Percentiles rank a stretch among this genome's conserved stretches.
Conservation (phyloP, 2,888 invertebrate species). For the Drosophila anceps region DNA sequence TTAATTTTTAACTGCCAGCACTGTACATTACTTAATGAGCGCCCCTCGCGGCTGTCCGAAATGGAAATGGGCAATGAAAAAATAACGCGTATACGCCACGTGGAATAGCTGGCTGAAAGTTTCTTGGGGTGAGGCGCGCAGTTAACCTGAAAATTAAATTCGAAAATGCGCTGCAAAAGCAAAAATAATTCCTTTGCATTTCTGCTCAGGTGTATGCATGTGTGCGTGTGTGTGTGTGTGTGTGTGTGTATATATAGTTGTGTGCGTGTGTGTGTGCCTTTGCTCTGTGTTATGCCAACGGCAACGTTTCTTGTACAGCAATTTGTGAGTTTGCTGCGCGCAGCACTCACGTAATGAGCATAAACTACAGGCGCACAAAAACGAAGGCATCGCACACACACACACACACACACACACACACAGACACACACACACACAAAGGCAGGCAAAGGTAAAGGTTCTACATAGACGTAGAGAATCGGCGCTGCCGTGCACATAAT, state of each 20-base stretch:
- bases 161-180: slow-evolving; percentile 67
- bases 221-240: slow-evolving; percentile 10
- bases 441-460: background rate
- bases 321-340: slow-evolving; percentile 75
- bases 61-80: slow-evolving; percentile 57
- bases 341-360: slow-evolving; percentile 78
- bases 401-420: slow-evolving; percentile 28
- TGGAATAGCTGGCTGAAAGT: slow-evolving; percentile 24
- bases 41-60: slow-evolving; percentile 39
- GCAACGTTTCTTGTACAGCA: slow-evolving; percentile 77
- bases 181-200: slow-evolving; percentile 73
- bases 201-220: slow-evolving; percentile 8
- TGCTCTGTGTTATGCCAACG: slow-evolving; percentile 60
- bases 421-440: slow-evolving; percentile 17
- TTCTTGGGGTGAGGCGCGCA: slow-evolving; percentile 44
- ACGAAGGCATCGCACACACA: slow-evolving; percentile 46
- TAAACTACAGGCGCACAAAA: slow-evolving; percentile 75
- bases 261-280: slow-evolving; percentile 21
- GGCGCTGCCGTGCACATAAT: slow-evolving; percentile 76
- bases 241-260: slow-evolving; percentile 7
- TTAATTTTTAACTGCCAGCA: slow-evolving; percentile 33
- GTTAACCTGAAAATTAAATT: slow-evolving; percentile 77
- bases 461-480: slow-evolving; percentile 54
- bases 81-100: slow-evolving; percentile 58
- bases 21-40: slow-evolving; percentile 39